Evolutionary conservation across 2,888 invertebrate genomes (phyloP).

Genomic region (Tyria jacobaeae): DNA sequence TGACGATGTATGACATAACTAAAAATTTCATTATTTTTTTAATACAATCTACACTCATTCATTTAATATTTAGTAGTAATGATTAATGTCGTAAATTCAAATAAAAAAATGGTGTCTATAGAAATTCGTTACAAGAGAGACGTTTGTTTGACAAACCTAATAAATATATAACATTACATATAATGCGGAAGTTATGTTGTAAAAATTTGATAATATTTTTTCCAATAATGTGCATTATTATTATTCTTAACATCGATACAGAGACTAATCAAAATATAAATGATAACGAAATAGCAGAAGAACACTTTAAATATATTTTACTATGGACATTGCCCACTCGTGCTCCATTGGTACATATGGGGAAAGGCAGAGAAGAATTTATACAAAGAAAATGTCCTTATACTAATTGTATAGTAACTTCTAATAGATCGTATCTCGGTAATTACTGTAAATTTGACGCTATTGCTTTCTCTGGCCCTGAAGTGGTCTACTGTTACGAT

Average conservation of each 20-base stretch:
- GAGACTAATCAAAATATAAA: background rate
- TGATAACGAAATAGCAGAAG: background rate
- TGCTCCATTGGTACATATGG: conserved; percentile 53
- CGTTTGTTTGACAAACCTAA: background rate
- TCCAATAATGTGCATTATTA: background rate
- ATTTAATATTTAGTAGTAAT: too few relatives aligned
- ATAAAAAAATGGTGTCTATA: background rate
- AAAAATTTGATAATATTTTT: background rate
- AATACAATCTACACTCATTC: too few relatives aligned
- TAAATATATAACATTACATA: background rate
- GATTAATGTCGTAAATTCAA: too few relatives aligned
- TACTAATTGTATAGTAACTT: conserved; percentile 67
- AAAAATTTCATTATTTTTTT: too few relatives aligned
- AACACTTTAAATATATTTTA: conserved; percentile 57
- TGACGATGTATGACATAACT: too few relatives aligned
- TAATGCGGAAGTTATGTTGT: background rate
- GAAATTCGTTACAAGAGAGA: background rate
- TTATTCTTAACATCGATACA: background rate
- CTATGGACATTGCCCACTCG: conserved; percentile 60
- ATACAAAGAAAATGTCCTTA: conserved; percentile 56
- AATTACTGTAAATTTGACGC: conserved; percentile 62
- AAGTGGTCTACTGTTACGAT: conserved; percentile 31
- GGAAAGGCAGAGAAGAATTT: conserved; percentile 57
- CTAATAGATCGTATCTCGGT: conserved; percentile 49
- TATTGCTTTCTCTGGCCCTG: conserved; percentile 61